phyloP scores from a whole-genome alignment of 2,888 invertebrate genomes.

The Seira sanloemensis region DNA sequence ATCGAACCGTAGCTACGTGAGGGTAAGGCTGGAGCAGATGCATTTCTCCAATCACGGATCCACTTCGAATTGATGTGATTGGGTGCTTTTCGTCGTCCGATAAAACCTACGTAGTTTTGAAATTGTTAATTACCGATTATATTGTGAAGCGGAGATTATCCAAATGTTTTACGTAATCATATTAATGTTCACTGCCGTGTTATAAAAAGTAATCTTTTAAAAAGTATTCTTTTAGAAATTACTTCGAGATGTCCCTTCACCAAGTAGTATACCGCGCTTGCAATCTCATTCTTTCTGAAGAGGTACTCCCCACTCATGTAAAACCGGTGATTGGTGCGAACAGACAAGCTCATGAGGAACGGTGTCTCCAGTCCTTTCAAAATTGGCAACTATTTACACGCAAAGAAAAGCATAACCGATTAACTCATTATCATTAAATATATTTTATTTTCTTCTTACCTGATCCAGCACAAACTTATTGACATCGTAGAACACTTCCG shows the following conservation, averaged over 20 bases:
- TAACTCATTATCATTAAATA: too few species aligned
- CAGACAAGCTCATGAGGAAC: constrained; percentile 69
- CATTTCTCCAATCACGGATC: constrained; percentile 71
- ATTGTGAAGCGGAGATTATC: too few species aligned
- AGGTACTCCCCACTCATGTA: constrained; percentile 68
- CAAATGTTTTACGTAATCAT: too few species aligned
- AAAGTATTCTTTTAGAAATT: constrained; percentile 17
- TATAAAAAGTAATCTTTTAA: neutral
- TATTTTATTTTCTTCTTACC: constrained; percentile 31
- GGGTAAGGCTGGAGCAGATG: constrained; percentile 71
- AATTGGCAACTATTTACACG: constrained; percentile 53
- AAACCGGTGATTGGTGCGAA: constrained; percentile 70
- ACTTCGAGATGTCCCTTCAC: constrained; percentile 71
- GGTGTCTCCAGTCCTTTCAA: constrained; percentile 63
- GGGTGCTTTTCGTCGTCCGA: constrained; percentile 62
- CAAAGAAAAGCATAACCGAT: too few species aligned
- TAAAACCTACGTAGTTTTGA: constrained; percentile 58
- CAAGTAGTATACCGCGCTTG: constrained; percentile 67
- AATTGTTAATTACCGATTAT: too few species aligned
- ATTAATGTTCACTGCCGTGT: too few species aligned
- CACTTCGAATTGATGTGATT: constrained; percentile 69
- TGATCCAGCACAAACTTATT: constrained; percentile 72
- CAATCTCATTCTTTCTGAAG: constrained; percentile 64
- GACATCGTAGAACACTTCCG: constrained; percentile 71
- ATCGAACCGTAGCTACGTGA: constrained; percentile 68